Conservation (phyloP, 2,113 vertebrate genomes). For the Columbina picui region DNA sequence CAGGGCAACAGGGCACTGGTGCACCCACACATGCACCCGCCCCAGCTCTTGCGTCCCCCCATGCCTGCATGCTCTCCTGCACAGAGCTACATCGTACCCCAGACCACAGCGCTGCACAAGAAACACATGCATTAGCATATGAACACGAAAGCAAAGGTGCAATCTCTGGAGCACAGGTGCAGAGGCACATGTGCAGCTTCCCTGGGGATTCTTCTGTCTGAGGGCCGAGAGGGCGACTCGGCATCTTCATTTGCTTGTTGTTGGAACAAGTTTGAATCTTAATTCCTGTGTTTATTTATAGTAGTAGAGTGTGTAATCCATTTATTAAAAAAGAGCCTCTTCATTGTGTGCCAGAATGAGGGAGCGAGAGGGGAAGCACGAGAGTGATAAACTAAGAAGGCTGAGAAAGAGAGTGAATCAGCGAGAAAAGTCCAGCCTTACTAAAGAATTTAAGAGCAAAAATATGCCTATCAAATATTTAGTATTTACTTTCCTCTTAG, state of each 20-base stretch:
- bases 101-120: accelerated
- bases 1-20: neutral
- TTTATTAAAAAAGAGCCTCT: conserved; percentile 59
- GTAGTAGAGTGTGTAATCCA: conserved; percentile 57
- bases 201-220: conserved; percentile 4
- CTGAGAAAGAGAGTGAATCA: conserved; percentile 61
- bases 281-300: conserved; percentile 68
- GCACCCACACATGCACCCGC: neutral
- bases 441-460: conserved; percentile 46
- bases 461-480: conserved; percentile 69
- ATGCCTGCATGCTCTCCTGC: accelerated
- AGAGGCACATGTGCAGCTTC: neutral
- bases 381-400: conserved; percentile 31
- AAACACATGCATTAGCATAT: accelerated
- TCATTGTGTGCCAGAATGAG: conserved; percentile 40
- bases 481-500: conserved; percentile 47
- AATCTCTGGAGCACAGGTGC: neutral
- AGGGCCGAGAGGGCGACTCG: neutral
- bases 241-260: conserved; percentile 64
- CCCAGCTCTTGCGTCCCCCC: neutral
- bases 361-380: conserved; percentile 29
- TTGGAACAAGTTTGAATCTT: conserved; percentile 61
- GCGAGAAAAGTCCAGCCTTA: conserved; percentile 41
- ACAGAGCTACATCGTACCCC: accelerated
- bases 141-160: neutral